Conservation (phyloP, 2,888 invertebrate genomes). For the Himalopsyche tibetana region DNA sequence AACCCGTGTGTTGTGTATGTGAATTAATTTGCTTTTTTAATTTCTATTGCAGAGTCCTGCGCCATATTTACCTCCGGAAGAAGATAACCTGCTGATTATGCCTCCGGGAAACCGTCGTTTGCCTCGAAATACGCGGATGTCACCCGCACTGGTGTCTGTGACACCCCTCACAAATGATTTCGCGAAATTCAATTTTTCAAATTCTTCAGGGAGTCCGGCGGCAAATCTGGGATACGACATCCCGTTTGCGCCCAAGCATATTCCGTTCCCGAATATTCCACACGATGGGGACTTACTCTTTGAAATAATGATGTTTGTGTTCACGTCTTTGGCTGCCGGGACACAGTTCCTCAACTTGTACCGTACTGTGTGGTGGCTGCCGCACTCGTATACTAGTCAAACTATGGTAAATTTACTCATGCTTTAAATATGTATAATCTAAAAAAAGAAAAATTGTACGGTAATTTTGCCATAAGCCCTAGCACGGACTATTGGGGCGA, state of each 20-base stretch:
- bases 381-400: conserved; percentile 91
- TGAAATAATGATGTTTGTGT: conserved; percentile 90
- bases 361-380: conserved; percentile 97
- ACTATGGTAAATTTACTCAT: conserved; percentile 84
- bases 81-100: conserved; percentile 65
- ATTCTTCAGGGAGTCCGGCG: conserved; percentile 18
- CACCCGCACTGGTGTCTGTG: conserved; percentile 60
- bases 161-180: conserved; percentile 55
- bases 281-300: conserved; percentile 89
- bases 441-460: too few species aligned
- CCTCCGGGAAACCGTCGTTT: conserved; percentile 69
- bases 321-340: conserved; percentile 86
- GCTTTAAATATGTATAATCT: too few species aligned
- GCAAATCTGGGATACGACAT: conserved; percentile 67
- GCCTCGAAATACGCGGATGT: conserved; percentile 68
- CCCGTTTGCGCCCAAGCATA: conserved; percentile 84
- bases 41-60: conserved; percentile 55
- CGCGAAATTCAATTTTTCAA: conserved; percentile 51
- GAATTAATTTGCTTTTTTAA: conserved; percentile 5
- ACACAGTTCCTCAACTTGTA: conserved; percentile 97
- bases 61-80: conserved; percentile 56
- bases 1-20: background rate
- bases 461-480: too few species aligned
- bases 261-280: conserved; percentile 87
- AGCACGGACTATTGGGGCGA: too few species aligned